Evolutionary conservation across 1,140 invertebrate species (phyloP).

Genomic region (Ceratina japonica): DNA sequence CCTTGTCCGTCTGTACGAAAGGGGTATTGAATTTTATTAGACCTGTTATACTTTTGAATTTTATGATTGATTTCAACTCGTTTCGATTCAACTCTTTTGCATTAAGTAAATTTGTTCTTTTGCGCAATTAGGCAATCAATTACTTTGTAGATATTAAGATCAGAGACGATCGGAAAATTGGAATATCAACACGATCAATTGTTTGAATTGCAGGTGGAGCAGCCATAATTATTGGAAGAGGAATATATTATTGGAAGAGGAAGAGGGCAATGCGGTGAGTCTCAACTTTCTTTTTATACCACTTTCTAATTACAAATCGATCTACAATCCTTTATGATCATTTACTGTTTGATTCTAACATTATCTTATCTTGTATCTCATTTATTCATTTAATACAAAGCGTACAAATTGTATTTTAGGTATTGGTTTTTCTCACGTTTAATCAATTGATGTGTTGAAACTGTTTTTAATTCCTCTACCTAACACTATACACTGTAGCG

Average conservation of each 20-base stretch:
- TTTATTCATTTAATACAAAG: no score
- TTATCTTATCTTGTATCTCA: not conserved
- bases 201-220: constrained; percentile 57
- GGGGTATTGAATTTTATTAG: not conserved
- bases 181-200: not conserved
- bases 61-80: not conserved
- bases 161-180: no score
- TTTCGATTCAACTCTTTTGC: not conserved
- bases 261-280: constrained; percentile 55
- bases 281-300: constrained; percentile 19
- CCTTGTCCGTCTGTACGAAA: not conserved
- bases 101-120: not conserved
- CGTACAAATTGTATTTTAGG: no score
- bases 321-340: not conserved
- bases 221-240: no score
- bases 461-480: no score
- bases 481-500: no score
- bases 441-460: no score
- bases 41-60: not conserved
- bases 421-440: no score
- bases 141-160: no score
- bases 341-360: not conserved
- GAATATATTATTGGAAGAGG: constrained; percentile 12
- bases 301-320: constrained; percentile 26
- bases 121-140: no score